Evolutionary conservation across 2,888 invertebrate species (phyloP).

Genomic region (Cryptus viduatorius): DNA sequence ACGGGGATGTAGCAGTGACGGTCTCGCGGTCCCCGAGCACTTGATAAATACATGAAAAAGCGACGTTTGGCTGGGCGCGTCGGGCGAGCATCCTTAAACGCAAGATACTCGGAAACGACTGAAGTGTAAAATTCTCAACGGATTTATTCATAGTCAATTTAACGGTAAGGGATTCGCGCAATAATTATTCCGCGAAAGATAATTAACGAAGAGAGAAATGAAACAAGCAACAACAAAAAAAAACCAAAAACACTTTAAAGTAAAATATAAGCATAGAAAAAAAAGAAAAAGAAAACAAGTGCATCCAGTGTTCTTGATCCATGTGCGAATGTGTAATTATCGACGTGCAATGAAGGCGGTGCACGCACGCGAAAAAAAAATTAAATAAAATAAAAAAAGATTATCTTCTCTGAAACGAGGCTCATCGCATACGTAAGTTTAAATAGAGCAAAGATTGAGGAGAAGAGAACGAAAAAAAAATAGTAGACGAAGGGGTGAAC

Average conservation of each 20-base stretch:
- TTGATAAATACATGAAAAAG: background rate
- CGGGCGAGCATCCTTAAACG: conserved; percentile 65
- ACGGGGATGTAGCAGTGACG: background rate
- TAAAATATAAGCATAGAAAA: conserved; percentile 37
- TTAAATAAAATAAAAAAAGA: background rate
- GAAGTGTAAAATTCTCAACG: conserved; percentile 83
- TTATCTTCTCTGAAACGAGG: conserved; percentile 33
- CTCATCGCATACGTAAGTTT: conserved; percentile 58
- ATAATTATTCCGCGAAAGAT: conserved; percentile 76
- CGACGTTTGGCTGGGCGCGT: conserved; percentile 49
- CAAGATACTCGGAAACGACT: conserved; percentile 80
- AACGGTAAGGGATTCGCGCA: conserved; percentile 79
- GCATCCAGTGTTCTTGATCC: conserved; percentile 48
- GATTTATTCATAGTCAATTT: conserved; percentile 84
- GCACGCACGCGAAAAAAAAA: background rate
- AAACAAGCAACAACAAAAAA: conserved; percentile 21
- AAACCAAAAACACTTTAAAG: background rate
- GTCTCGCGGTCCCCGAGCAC: conserved; percentile 23
- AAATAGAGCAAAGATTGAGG: conserved; percentile 41
- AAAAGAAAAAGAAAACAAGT: conserved; percentile 35
- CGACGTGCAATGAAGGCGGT: conserved; percentile 30
- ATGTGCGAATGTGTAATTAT: conserved; percentile 71
- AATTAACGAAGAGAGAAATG: conserved; percentile 40
- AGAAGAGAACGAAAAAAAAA: conserved; percentile 33
- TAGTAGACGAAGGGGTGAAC: conserved; percentile 58